Evolutionary conservation across 1,140 invertebrate species (phyloP), one percentile per base, ranked within the genome.

Genomic region (Myzus persicae): DNA sequence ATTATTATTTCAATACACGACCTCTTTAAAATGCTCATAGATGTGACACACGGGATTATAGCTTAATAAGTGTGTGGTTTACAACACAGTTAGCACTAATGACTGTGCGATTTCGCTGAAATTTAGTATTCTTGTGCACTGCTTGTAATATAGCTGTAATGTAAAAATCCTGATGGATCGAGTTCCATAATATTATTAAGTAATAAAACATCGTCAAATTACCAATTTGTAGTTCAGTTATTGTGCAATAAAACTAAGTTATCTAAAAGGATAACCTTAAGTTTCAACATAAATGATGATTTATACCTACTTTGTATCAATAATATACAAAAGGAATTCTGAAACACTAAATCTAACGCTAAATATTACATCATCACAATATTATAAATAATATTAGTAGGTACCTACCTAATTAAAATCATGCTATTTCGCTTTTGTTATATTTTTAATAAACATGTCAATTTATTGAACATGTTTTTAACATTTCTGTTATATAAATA

Each of bases 1-100:
- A 89, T 89, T 89, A 89, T 89, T 89, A 24, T 89, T 89, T 51
- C 36, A 89, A 89, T 48, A 89, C 85, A 36, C 46, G 0, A 38
- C n/a, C 20, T 87, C n/a, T 87, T 46, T 54, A 89, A 54, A 89
- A 54, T 54, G 20, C n/a, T 89, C 46, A 36, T 20, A 44, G 2
- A 85, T 87, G n/a, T 42, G 24, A 31, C 20, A 67, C 22, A 42
- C 38, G 2, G 9, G 9, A 2, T 31, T 42, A 42, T 84, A 40
- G 24, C 40, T 42, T 36, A 20, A 67, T 67, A n/a, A 67, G 7
- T 88, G 22, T 7, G 5, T 46, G 85, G 14, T 46, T 8, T 2
- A 46, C 1, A 48, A 51, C 20, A 46, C 20, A 46, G 44, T 87
- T 51, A 26, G 9, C 14, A n/a, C 11, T 22, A 89, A 54, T 89